Percentiles rank a stretch among this genome's conserved stretches.
Conservation (phyloP, 2,797 vertebrate species). For the Podarcis siculus region DNA sequence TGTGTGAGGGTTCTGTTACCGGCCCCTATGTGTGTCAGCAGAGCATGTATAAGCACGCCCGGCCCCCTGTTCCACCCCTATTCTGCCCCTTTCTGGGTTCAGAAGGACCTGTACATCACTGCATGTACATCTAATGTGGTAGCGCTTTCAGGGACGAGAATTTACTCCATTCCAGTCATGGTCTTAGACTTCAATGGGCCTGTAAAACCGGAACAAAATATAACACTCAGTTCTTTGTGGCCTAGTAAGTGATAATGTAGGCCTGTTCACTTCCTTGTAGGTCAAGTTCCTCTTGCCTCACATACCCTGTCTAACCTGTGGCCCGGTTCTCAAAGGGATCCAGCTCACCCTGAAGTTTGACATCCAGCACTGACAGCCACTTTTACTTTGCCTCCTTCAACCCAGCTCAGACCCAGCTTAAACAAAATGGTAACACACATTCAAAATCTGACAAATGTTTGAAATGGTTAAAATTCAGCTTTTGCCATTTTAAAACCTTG, state of each 20-base stretch:
- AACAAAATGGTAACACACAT: background rate
- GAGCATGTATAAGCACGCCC: too few relatives aligned
- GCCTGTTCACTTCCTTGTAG: background rate
- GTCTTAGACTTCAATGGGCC: background rate
- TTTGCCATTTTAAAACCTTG: background rate
- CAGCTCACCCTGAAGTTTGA: background rate
- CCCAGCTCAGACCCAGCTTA: background rate
- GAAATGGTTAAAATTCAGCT: background rate
- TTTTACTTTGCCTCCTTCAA: background rate
- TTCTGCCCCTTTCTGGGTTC: too few relatives aligned
- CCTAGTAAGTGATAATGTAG: background rate
- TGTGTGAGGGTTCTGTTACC: too few relatives aligned
- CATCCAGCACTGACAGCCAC: background rate
- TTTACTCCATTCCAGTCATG: background rate
- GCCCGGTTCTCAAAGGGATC: background rate
- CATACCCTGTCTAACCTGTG: background rate
- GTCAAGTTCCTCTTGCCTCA: background rate
- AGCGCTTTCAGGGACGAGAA: background rate
- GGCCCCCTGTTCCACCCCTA: too few relatives aligned
- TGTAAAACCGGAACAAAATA: background rate
- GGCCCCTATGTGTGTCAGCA: too few relatives aligned
- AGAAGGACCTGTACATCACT: too few relatives aligned
- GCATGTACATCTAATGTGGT: background rate
- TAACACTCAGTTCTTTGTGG: background rate
- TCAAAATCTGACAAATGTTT: background rate